Conservation (phyloP, 2,888 invertebrate species). For the Desoria tigrina region DNA sequence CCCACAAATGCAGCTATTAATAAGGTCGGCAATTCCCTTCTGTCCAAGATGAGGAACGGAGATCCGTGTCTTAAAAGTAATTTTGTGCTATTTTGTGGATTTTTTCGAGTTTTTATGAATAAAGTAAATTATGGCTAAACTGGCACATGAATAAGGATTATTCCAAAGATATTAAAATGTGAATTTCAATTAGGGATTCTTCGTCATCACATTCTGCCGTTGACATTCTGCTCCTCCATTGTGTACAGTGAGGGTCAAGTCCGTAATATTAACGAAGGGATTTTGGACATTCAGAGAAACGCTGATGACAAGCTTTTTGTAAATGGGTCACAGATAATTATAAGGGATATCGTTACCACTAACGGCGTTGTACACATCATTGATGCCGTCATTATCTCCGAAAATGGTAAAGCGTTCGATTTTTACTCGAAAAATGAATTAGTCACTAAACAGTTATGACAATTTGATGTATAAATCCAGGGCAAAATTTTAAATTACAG, state of each 20-base stretch:
- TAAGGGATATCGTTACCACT: conserved; percentile 66
- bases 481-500: conserved; percentile 55
- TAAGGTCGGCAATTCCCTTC: conserved; percentile 60
- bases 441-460: conserved; percentile 5
- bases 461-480: too few species aligned
- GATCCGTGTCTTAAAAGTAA: conserved; percentile 65
- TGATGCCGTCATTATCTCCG: conserved; percentile 67
- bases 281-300: conserved; percentile 60
- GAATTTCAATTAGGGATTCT: conserved; percentile 64
- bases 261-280: conserved; percentile 61
- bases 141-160: background rate
- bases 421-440: background rate
- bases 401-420: conserved; percentile 59
- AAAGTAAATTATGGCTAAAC: background rate
- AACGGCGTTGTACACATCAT: conserved; percentile 74
- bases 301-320: conserved; percentile 62
- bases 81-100: too few species aligned
- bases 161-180: conserved; percentile 9
- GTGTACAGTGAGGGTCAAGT: conserved; percentile 62
- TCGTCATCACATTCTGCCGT: conserved; percentile 67
- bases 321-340: conserved; percentile 63
- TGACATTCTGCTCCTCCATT: conserved; percentile 68
- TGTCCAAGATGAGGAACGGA: conserved; percentile 62
- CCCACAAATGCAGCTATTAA: conserved; percentile 68
- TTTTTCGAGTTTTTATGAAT: too few species aligned